Evolutionary conservation across 2,888 invertebrate genomes (phyloP).

Genomic region (Phoenoteleia sp.): DNA sequence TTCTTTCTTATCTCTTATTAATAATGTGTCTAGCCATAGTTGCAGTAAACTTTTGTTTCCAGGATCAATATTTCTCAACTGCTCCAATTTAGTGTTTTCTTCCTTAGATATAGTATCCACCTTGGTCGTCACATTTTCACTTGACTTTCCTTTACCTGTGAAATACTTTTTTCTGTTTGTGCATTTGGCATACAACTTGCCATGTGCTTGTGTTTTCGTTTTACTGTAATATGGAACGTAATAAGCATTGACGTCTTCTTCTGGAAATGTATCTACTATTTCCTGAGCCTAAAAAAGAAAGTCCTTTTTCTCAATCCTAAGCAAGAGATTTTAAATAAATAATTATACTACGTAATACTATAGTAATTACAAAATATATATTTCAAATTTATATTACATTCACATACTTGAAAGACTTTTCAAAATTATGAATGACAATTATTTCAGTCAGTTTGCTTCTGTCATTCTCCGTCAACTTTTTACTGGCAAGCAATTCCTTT

Average conservation of each 20-base stretch:
- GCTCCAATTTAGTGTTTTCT: neutral
- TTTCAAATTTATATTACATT: too few species aligned
- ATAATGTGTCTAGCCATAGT: conserved; percentile 13
- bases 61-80: neutral
- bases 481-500: too few species aligned
- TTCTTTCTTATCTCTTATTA: neutral
- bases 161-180: conserved; percentile 19
- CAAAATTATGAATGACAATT: too few species aligned
- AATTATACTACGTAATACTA: too few species aligned
- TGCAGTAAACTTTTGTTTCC: neutral
- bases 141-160: neutral
- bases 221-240: neutral
- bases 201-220: neutral
- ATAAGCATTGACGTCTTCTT: neutral
- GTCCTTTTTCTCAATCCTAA: too few species aligned
- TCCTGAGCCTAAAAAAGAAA: neutral
- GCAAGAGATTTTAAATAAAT: too few species aligned
- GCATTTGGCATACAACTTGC: conserved; percentile 26
- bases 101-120: neutral
- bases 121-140: neutral
- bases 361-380: too few species aligned
- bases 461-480: too few species aligned
- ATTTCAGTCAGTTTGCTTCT: too few species aligned
- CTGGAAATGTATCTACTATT: neutral
- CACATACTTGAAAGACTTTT: too few species aligned